Base-by-base conservation (phyloP, 2,888 invertebrate genomes). In the Hirtodrosophila trivittata region DNA sequence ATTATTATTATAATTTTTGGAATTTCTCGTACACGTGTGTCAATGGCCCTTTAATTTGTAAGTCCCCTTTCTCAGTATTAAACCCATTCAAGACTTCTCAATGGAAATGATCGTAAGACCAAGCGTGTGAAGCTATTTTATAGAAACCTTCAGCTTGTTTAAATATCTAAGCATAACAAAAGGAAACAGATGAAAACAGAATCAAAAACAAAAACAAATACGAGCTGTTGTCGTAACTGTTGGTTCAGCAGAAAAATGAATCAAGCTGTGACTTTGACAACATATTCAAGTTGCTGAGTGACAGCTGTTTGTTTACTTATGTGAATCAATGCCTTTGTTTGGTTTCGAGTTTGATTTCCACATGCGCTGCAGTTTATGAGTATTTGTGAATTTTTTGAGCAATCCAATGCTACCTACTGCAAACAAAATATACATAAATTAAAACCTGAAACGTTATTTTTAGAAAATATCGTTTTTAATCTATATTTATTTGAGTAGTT, bases 261-360 rank as follows among this genome's bases (percentile, higher is more conserved):
- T 54, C 46, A 57, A 62, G 59, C 73, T 59, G 45, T 54, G 80
- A 59, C 47, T 71, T 47, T 57, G 45, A 60, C 69, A 69, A 58
- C 46, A 66, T 57, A 54, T 70, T 66, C 43, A 38, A 45, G 39
- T 38, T 33, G 41, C 33, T 35, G 25, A 54, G n/a, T 45, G 69
- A 52, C 64, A 59, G 58, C 59, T 63, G 56, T 60, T 69, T 78
- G 45, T 76, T 75, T 69, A 56, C 49, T 65, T 75, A 49, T 46
- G 32, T 42, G 66, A 69, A 76, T 58, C 52, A 63, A 60, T 58
- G 59, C 42, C 62, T 59, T 72, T 56, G 62, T 59, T 71, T 57
- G 26, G 54, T 32, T 45, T 45, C 10, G 12, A 42, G n/a, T 14
- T 47, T 38, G 46, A 49, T 18, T 52, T 39, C 28, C 47, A 38